Base-by-base conservation (phyloP, 2,888 invertebrate species). In the Linnaemya vulpina region DNA sequence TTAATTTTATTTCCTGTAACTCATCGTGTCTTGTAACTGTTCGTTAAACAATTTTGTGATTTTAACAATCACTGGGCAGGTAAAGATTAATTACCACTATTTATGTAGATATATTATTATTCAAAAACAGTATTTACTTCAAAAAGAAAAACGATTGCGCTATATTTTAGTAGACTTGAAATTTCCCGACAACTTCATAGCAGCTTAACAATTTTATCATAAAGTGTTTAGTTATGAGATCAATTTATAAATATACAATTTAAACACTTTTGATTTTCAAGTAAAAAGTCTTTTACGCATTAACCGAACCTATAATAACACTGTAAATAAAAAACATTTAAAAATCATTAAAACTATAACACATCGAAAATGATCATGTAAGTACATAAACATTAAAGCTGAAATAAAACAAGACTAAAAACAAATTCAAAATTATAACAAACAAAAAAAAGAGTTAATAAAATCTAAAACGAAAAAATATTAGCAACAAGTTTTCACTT, bases 281-380 rank as follows among this genome's bases (percentile, higher is more conserved):
- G 1, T 38, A 5, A 53, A 79, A 67, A 13, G 17, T 22, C 17
- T n/a, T 5, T 51, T 10, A n/a, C 46, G 1, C 13, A 17, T 10
- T 17, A 67, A 30, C n/a, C 11, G 20, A 38, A 51, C 10, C 55
- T 40, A 13, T 60, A 80, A 68, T 17, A 55, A 78, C 78, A 83
- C 78, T 78, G 78, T 78, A 78, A 63, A 83, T 74, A 78, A 71
- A 60, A 62, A 40, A 55, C 73, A 71, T 55, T 43, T n/a, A 46
- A 67, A 82, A 63, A 53, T 43, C 71, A 60, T 35, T 35, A 30
- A 74, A 40, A 40, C n/a, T n/a, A 46, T 30, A 70, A 74, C 51
- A 81, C 58, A 68, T 43, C 22, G 4, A 30, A 30, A 68, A 70
- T 58, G 5, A 11, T 43, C 84, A 80, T 75, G 65, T 84, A 79